Base-by-base conservation (phyloP, 2,888 invertebrate genomes). In the Conops quadrifasciatus region DNA sequence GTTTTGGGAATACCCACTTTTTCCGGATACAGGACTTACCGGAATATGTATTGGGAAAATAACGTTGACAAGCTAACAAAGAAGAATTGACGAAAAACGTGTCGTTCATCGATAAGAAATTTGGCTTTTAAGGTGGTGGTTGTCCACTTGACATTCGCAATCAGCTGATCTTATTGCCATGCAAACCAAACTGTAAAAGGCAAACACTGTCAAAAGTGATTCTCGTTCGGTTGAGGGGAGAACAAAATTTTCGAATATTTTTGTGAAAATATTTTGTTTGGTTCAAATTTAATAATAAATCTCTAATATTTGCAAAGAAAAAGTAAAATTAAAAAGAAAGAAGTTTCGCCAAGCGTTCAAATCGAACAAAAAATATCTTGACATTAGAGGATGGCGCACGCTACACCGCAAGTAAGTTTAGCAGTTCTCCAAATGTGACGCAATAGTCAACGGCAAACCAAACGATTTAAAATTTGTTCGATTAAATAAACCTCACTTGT, bases 351-450 rank as follows among this genome's bases (percentile, higher is more conserved):
- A 56, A 30, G 26, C 47, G 26, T 21, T 28, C 2, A 64, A 67
- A 53, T 53, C n/a, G 15, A 53, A 69, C 43, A 28, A 21, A 16
- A 43, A 47, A 63, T 63, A 21, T 9, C 2, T 63, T 21, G 21
- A n/a, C 28, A 45, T 30, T 30, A 49, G 59, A 71, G 47, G 60
- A 85, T 85, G 85, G 80, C 85, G 60, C 82, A 82, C 75, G 83
- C 82, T 78, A 83, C 85, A 70, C 71, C 82, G 45, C 84, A 85
- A 81, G 85, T 85, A 73, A 75, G 78, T 77, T 4, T 11, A 26
- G 11, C 19, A 28, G 11, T 26, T 9, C 4, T 53, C 45, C 36
- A 43, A 1, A 70, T 81, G 82, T 84, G 83, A 84, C 80, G 83
- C 84, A 84, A 84, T 82, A 73, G 53, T 28, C 62, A 73, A 69